Evolutionary conservation across 2,888 invertebrate species (phyloP), one percentile per base, ranked within the genome.

Genomic region (Sialis lutaria): DNA sequence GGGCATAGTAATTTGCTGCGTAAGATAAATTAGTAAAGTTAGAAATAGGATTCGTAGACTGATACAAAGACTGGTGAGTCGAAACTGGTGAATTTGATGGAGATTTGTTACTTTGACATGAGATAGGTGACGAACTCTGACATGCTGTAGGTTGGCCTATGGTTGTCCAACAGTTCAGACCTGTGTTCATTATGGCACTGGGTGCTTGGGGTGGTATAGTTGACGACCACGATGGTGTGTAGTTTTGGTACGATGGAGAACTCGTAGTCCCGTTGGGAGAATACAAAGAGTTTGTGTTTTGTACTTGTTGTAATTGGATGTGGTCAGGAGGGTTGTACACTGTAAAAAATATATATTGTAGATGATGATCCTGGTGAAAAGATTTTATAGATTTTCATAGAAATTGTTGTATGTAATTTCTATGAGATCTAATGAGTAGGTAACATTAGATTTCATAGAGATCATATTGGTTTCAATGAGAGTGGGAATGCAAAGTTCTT

Each of bases 291-390:
- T 35, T 47, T 30, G 47, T 32, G 9, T 61, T 49, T 6, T 61
- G 53, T 10, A 56, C 49, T 53, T 64, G 64, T 51, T 65, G 64
- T 9, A 65, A 56, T 51, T 65, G 64, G 9, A 65, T 56, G 53
- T 65, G 67, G 9, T 67, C 67, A 13, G 65, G 65, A 4, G 65
- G 64, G 48, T 60, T 65, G 53, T 67, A 67, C 7, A 62, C 67
- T 65, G 50, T 40, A 60, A 60, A 49, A 50, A 51, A 39, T 10
- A 7, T 37, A 37, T 5, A 37, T 10, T 22, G 22, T 22, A 22
- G 22, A 22, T 22, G 22, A 22, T 22, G 22, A n/a, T n/a, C n/a
- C n/a, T n/a, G n/a, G n/a, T n/a, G n/a, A n/a, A n/a, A n/a, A n/a
- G n/a, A n/a, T n/a, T n/a, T n/a, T n/a, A n/a, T n/a, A n/a, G n/a